Percentiles rank a stretch among this genome's conserved stretches.
Conservation (phyloP, 2,797 vertebrate genomes). For the Hippoglossus hippoglossus region DNA sequence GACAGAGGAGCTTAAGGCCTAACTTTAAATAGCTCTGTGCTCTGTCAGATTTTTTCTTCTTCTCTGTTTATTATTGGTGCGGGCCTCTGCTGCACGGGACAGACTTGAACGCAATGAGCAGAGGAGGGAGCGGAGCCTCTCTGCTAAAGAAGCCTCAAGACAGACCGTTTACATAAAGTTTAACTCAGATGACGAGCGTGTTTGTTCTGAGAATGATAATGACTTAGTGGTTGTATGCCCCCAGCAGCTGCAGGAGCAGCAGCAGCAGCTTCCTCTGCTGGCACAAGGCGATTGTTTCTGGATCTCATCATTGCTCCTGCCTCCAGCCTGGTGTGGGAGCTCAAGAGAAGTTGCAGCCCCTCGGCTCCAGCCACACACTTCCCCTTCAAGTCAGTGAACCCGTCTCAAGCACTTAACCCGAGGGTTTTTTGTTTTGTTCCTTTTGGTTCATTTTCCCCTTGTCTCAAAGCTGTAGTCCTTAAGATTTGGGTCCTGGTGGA, state of each 20-base stretch:
- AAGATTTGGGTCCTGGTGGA: neutral
- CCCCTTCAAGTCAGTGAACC: constrained; percentile 14
- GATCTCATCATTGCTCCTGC: constrained; percentile 39
- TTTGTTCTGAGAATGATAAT: constrained; percentile 68
- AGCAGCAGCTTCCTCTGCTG: constrained; percentile 33
- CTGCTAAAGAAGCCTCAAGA: constrained; percentile 54
- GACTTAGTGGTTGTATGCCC: constrained; percentile 50
- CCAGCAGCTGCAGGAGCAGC: constrained; percentile 25
- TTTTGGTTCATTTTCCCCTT: neutral
- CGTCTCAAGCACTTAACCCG: constrained; percentile 11
- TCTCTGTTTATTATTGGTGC: constrained; percentile 57
- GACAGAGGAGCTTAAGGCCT: constrained; percentile 73
- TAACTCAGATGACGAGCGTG: constrained; percentile 46
- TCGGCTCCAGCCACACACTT: constrained; percentile 24
- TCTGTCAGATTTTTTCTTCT: constrained; percentile 36
- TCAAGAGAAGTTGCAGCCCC: constrained; percentile 10
- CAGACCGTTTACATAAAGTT: constrained; percentile 62
- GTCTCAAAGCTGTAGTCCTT: neutral
- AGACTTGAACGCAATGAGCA: constrained; percentile 42
- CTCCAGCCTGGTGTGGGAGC: constrained; percentile 25
- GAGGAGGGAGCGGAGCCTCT: constrained; percentile 24
- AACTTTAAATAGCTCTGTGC: constrained; percentile 73
- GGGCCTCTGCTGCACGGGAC: constrained; percentile 29
- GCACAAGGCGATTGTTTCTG: constrained; percentile 48
- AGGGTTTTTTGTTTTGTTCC: constrained; percentile 3